phyloP scores from a whole-genome alignment of 2,113 vertebrate species.

The Prionailurus bengalensis region DNA sequence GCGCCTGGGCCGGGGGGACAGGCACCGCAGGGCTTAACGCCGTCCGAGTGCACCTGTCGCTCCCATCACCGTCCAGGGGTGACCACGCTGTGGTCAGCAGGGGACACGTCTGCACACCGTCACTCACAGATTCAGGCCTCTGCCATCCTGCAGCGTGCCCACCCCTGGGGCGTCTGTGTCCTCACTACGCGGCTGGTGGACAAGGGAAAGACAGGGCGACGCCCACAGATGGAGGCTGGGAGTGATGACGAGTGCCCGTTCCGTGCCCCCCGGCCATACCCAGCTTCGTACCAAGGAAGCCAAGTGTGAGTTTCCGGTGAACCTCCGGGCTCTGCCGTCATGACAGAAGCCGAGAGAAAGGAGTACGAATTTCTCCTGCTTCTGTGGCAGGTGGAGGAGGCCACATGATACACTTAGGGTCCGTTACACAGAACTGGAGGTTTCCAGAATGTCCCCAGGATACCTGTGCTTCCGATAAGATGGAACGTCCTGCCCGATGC shows the following conservation, averaged over 20 bases:
- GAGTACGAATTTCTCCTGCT: too few relatives aligned
- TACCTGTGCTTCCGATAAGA: not conserved
- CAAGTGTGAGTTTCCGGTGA: not conserved
- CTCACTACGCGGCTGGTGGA: too few relatives aligned
- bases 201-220: not conserved
- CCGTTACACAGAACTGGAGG: not conserved
- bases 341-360: not conserved
- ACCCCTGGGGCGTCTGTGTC: not conserved
- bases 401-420: accelerated
- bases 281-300: too few relatives aligned
- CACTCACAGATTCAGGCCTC: not conserved
- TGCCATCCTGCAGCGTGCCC: accelerated
- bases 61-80: too few relatives aligned
- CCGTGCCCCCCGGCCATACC: not conserved
- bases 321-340: not conserved
- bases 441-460: not conserved
- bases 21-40: too few relatives aligned
- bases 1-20: too few relatives aligned
- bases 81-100: too few relatives aligned
- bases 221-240: accelerated
- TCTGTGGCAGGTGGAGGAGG: not conserved
- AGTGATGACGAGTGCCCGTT: accelerated
- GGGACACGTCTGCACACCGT: too few relatives aligned
- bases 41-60: too few relatives aligned
- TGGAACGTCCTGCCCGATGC: accelerated